phyloP scores from a whole-genome alignment of 2,888 invertebrate genomes.

The Tillus elongatus region DNA sequence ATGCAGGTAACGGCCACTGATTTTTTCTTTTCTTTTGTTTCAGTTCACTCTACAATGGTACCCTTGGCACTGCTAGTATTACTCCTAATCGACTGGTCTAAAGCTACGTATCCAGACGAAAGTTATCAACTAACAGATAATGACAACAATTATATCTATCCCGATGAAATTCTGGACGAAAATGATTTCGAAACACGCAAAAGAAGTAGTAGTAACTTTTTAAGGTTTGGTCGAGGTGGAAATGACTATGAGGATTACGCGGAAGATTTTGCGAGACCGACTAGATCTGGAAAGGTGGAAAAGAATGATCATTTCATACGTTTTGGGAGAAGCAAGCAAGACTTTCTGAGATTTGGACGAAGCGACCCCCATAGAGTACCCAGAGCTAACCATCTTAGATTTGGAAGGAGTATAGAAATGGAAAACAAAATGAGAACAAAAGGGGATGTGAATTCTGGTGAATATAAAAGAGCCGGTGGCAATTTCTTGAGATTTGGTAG shows the following conservation, averaged over 20 bases:
- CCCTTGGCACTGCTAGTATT: conserved; percentile 19
- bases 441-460: conserved; percentile 7
- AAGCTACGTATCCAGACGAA: conserved; percentile 23
- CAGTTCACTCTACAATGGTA: conserved; percentile 18
- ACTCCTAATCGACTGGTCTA: conserved; percentile 21
- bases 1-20: too few relatives aligned
- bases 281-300: conserved; percentile 23
- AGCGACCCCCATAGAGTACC: conserved; percentile 13
- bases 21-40: conserved; percentile 5
- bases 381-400: conserved; percentile 20
- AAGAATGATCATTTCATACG: conserved; percentile 30
- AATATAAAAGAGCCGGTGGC: conserved; percentile 15
- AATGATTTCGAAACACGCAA: conserved; percentile 17
- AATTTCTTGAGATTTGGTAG: conserved; percentile 29
- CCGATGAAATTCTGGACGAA: conserved; percentile 20
- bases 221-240: conserved; percentile 25
- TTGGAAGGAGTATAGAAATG: conserved; percentile 21
- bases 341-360: conserved; percentile 21
- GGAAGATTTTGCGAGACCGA: conserved; percentile 23
- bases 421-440: conserved; percentile 4
- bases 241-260: conserved; percentile 17
- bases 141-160: conserved; percentile 17
- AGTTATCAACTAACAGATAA: conserved; percentile 17
- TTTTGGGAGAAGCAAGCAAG: conserved; percentile 26
- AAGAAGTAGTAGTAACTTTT: conserved; percentile 20